Conservation (phyloP, 2,797 vertebrate species). For the Manis crassicaudata region DNA sequence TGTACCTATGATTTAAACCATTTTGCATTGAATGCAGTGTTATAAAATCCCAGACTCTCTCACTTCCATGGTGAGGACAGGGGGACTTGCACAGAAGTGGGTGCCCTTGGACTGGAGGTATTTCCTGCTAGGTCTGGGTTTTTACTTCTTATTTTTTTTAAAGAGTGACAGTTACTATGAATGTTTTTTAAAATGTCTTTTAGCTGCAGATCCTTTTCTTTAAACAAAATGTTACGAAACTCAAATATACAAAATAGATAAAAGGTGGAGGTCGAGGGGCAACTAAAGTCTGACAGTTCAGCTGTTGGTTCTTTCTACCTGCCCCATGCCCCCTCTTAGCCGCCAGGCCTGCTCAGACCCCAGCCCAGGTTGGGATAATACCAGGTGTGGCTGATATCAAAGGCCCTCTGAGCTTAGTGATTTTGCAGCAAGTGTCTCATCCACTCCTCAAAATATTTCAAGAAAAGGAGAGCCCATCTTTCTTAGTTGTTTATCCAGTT, state of each 20-base stretch:
- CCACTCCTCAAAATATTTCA: not conserved
- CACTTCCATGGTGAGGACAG: accelerated
- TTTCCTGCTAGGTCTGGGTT: not conserved
- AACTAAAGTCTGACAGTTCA: not conserved
- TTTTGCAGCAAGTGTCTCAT: not conserved
- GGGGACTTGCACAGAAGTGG: not conserved
- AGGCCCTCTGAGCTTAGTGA: not conserved
- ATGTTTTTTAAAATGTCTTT: not conserved
- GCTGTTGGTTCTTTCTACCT: not conserved
- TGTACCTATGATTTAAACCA: not conserved
- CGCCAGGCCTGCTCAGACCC: too few species aligned
- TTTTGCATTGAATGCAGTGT: not conserved
- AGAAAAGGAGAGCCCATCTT: not conserved
- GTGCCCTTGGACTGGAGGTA: too few species aligned
- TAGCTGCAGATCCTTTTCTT: not conserved
- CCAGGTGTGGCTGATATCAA: not conserved
- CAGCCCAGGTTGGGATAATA: accelerated
- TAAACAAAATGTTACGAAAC: not conserved
- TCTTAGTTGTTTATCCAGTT: not conserved
- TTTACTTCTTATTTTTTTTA: not conserved
- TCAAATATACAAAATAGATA: not conserved
- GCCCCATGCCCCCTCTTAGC: accelerated
- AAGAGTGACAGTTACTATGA: not conserved
- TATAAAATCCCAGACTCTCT: not conserved
- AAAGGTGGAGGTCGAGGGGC: not conserved